A percentile compares a stretch with the other conserved stretches of the same genome.
phyloP scores from a whole-genome alignment of 2,888 invertebrate genomes.

The Lepidocyrtoides sp. region DNA sequence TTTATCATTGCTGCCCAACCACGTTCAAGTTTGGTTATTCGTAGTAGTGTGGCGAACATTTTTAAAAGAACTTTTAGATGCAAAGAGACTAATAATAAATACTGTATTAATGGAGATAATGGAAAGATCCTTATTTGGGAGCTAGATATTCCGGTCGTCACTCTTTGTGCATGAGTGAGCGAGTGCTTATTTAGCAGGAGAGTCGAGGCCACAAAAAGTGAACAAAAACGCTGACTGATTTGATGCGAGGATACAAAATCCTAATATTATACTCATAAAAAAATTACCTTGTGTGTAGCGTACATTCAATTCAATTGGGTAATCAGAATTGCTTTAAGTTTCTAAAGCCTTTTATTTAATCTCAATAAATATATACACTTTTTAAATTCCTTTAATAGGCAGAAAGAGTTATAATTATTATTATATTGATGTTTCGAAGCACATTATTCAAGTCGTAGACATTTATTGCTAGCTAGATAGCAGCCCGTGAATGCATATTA shows the following conservation, averaged over 20 bases:
- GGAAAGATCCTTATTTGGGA: conserved; percentile 81
- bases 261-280: too few relatives aligned
- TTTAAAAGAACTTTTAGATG: neutral
- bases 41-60: neutral
- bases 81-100: conserved; percentile 30
- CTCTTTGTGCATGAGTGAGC: conserved; percentile 20
- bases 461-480: too few relatives aligned
- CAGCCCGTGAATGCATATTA: too few relatives aligned
- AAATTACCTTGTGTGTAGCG: too few relatives aligned
- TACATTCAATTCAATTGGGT: neutral
- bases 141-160: conserved; percentile 81
- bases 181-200: conserved; percentile 10
- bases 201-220: neutral
- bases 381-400: neutral
- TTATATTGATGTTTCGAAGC: too few relatives aligned
- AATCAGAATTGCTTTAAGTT: neutral
- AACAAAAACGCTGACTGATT: too few relatives aligned
- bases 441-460: too few relatives aligned
- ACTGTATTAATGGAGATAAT: conserved; percentile 61
- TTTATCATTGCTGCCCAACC: neutral
- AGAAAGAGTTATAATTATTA: neutral
- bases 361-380: neutral
- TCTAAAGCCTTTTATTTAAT: neutral
- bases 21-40: neutral
- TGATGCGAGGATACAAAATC: too few relatives aligned